Percentiles rank a stretch among this genome's conserved stretches.
Evolutionary conservation across 2,888 invertebrate genomes (phyloP).

Genomic region (Anoncus sp.): DNA sequence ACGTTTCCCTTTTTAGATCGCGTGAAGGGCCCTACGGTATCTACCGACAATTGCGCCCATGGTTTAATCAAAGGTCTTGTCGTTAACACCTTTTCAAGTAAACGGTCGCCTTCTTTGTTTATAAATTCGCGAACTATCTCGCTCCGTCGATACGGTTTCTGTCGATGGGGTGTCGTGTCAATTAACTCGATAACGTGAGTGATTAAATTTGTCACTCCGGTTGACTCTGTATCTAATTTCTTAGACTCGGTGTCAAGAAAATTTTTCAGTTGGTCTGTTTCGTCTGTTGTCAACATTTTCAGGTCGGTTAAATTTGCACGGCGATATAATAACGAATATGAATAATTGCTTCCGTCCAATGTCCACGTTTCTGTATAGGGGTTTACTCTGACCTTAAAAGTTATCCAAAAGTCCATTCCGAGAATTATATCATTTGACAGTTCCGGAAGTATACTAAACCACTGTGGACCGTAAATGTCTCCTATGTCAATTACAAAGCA

Average conservation of each 20-base stretch:
- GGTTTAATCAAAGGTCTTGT: too few relatives aligned
- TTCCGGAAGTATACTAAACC: conserved; percentile 42
- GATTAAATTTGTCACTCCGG: conserved; percentile 45
- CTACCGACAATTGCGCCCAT: too few relatives aligned
- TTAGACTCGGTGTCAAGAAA: conserved; percentile 51
- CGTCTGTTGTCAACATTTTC: conserved; percentile 23
- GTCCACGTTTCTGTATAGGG: conserved; percentile 12
- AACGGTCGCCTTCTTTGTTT: conserved; percentile 31
- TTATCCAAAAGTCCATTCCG: conserved; percentile 34
- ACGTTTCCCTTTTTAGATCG: too few relatives aligned
- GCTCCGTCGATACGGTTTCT: conserved; percentile 53
- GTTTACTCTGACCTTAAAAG: conserved; percentile 24
- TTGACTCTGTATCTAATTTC: conserved; percentile 49
- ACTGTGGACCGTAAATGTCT: conserved; percentile 44
- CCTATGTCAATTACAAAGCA: conserved; percentile 35
- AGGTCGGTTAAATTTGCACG: conserved; percentile 27
- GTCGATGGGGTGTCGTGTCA: conserved; percentile 32
- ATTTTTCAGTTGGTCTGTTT: conserved; percentile 30
- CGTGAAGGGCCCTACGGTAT: too few relatives aligned
- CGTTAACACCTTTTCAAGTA: conserved; percentile 21
- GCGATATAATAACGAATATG: conserved; percentile 36
- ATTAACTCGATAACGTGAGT: conserved; percentile 47
- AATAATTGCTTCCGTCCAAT: conserved; percentile 35
- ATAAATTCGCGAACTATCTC: conserved; percentile 46
- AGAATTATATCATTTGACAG: conserved; percentile 23